Conservation (phyloP, 2,888 invertebrate species). For the Ephialtes manifestator region DNA sequence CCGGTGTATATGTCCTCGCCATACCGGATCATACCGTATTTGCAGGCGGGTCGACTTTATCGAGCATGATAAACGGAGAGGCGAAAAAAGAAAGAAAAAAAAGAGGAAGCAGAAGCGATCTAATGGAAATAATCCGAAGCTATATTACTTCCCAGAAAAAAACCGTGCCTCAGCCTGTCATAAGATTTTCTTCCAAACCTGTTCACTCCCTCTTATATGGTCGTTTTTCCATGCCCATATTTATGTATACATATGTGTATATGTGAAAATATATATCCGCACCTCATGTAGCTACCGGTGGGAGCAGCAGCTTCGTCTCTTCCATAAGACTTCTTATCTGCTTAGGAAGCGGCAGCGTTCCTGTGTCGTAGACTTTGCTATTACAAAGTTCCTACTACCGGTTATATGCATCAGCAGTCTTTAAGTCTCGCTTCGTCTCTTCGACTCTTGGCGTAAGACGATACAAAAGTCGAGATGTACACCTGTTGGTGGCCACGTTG, state of each 20-base stretch:
- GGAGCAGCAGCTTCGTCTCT: slow-evolving; percentile 35
- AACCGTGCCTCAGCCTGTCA: neutral
- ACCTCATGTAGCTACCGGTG: neutral
- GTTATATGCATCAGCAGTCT: slow-evolving; percentile 63
- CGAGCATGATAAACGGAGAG: neutral
- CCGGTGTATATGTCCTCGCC: neutral
- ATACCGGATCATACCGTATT: neutral
- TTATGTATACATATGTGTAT: too few species aligned
- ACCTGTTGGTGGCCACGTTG: slow-evolving; percentile 28
- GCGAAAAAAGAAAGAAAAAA: neutral
- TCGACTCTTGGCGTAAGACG: slow-evolving; percentile 28
- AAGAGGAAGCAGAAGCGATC: neutral
- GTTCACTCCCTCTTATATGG: neutral
- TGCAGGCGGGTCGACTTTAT: neutral
- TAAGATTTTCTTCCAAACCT: slow-evolving; percentile 12
- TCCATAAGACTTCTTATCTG: slow-evolving; percentile 70
- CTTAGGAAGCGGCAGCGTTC: slow-evolving; percentile 67
- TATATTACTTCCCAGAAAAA: slow-evolving; percentile 38
- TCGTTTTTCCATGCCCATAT: neutral
- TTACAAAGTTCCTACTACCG: slow-evolving; percentile 64
- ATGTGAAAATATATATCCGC: neutral
- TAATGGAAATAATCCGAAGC: slow-evolving; percentile 47
- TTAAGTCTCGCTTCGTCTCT: slow-evolving; percentile 45
- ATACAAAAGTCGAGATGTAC: slow-evolving; percentile 46
- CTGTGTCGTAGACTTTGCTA: slow-evolving; percentile 62